Evolutionary conservation across 2,888 invertebrate species (phyloP).

Genomic region (Limenitis camilla): DNA sequence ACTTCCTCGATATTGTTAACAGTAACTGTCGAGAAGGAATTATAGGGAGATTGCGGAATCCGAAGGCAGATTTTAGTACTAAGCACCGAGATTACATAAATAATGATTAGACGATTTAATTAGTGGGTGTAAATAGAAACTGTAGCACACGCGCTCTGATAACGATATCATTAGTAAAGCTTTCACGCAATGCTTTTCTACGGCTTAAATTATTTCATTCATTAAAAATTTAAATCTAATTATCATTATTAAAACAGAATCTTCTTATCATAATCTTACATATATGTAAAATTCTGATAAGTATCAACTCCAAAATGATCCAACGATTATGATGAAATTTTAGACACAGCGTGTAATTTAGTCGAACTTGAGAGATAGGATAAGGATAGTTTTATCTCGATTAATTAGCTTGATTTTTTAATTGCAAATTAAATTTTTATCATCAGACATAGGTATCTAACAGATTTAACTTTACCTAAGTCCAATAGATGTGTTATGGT

Average conservation of each 20-base stretch:
- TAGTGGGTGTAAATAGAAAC: constrained; percentile 11
- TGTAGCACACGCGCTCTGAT: constrained; percentile 8
- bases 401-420: too few relatives aligned
- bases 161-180: constrained; percentile 18
- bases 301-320: background rate
- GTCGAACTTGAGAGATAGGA: too few relatives aligned
- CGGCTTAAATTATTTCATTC: background rate
- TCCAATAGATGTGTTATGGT: too few relatives aligned
- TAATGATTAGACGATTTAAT: constrained; percentile 13
- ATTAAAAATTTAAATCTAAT: too few relatives aligned
- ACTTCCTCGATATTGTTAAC: constrained; percentile 13
- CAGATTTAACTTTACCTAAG: too few relatives aligned
- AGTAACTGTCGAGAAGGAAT: constrained; percentile 4
- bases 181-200: constrained; percentile 16
- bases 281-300: too few relatives aligned
- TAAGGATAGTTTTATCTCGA: too few relatives aligned
- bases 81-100: constrained; percentile 12
- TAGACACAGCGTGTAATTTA: too few relatives aligned
- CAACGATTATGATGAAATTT: background rate
- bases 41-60: constrained; percentile 3
- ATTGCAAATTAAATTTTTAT: too few relatives aligned
- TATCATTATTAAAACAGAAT: too few relatives aligned
- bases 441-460: too few relatives aligned
- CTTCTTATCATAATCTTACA: too few relatives aligned
- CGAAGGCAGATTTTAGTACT: constrained; percentile 6